Evolutionary conservation across 1,140 invertebrate genomes (phyloP), one percentile per base, ranked within the genome.

Genomic region (Drosophila nasuta): DNA sequence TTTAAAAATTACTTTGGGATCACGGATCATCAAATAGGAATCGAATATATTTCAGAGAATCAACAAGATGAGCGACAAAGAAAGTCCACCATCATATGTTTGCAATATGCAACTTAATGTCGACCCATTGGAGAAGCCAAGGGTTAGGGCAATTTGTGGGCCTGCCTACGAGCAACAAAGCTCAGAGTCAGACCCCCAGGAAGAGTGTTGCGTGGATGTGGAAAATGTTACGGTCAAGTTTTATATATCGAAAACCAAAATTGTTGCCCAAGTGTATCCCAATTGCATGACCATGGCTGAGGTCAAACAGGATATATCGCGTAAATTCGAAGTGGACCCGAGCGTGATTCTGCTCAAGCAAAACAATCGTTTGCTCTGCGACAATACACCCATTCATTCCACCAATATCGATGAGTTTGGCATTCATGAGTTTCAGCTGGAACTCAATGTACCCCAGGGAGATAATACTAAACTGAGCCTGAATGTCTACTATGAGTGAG

Each of bases 181-280:
- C 52, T 67, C 80, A 0, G 83, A 88, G 3, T 78, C 80, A 0
- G 85, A 81, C 0, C 46, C 20, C 0, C 49, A 54, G 6, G 81
- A 87, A n/a, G 73, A 72, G 7, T 69, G 48, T 38, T 67, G 46
- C 1, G 81, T 78, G 8, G 45, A 66, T 5, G 30, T 80, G 25
- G 80, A 89, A 49, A 89, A 92, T 75, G 87, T 92, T 0, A 92
- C 92, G 1, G 91, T 92, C 2, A 92, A 92, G 75, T 92, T 92
- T 66, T 60, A 71, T 30, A 60, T 92, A 10, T 60, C 81, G 3
- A 77, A 80, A 1, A 52, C 69, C 7, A 77, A 91, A 5, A 81
- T 88, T 17, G 80, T 92, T 17, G 91, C 92, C 17, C 92, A 91
- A 66, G 78, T 92, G 4, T 92, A 92, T 87, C 89, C 92, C n/a